Evolutionary conservation across 2,797 vertebrate genomes (phyloP), one percentile per base, ranked within the genome.

Genomic region (Sebastes taczanowskii): DNA sequence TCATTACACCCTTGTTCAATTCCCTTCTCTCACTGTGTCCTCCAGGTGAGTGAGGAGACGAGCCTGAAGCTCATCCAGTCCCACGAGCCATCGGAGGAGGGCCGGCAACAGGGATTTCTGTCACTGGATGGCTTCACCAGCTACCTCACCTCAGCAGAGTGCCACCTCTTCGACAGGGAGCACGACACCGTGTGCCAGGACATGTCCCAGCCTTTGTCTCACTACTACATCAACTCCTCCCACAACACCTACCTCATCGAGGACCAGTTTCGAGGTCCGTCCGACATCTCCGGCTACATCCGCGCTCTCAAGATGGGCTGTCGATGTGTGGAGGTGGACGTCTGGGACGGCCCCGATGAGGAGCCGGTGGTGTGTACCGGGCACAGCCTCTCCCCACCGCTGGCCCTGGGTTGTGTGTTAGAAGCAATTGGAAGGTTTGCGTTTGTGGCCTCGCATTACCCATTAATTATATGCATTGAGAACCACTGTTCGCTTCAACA

Each of bases 211-310:
- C 97, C 97, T 49, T 85, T 99, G 88, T 98, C 98, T 75, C 98
- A 99, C 95, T 99, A 99, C 91, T 99, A 96, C 90, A 97, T 99
- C 92, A 98, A 97, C 90, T 96, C 97, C 60, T 99, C 98, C 88
- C 97, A 99, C 91, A 99, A 99, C 84, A 99, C 98, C 0, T 99
- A 98, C 95, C 96, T 99, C 94, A 98, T 98, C 65, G 97, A 99
- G 93, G 98, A 98, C 93, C 98, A 99, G 89, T 97, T 97, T 82
- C 95, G 95, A 68, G 98, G 98, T 56, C 97, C 97, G 32, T 96
- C 97, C 0, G 97, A 98, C 86, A 96, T 98, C 89, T 97, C 97
- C 0, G 98, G 98, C 56, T 99, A 98, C 85, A 97, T 98, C 73
- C 97, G 98, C 0, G 98, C 98, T 63, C 96, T 99, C 3, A 97